Base-by-base conservation (phyloP, 2,888 invertebrate genomes). In the Electrophaes corylata region DNA sequence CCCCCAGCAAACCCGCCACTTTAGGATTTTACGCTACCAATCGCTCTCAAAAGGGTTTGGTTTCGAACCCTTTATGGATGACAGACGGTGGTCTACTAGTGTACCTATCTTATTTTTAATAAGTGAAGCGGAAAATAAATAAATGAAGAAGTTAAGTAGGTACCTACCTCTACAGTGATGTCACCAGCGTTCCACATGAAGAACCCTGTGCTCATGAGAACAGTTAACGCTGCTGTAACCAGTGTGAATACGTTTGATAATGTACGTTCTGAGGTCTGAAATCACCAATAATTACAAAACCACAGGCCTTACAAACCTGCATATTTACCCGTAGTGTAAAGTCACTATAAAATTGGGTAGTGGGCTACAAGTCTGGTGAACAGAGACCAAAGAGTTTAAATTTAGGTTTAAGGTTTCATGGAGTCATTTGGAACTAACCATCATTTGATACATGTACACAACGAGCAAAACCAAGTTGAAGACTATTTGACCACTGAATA, bases 121-220 rank as follows among this genome's bases (percentile, higher is more conserved):
- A n/a, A n/a, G n/a, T n/a, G n/a, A n/a, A n/a, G n/a, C n/a, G n/a
- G n/a, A 23, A 20, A 5, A 8, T 14, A 8, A 23, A 23, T 10
- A 39, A n/a, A 11, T 23, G 23, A 23, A 23, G 23, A 23, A 31
- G 31, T 5, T 14, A n/a, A n/a, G n/a, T n/a, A n/a, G n/a, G n/a
- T n/a, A n/a, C n/a, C n/a, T n/a, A 75, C 81, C 69, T 81, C 81
- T 1, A 79, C 66, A 2, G 81, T 79, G 18, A 81, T 67, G 45
- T 83, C 79, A 1, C 82, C 82, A 18, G 80, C 75, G 45, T 75
- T 80, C 73, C 79, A 81, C 72, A 81, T 69, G 58, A 76, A 69
- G 23, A 78, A 68, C 0, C 79, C 81, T 11, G 74, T 76, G 61
- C 66, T 66, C 20, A 72, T 63, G 16, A 80, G 69, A 12, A 78